Conservation (phyloP, 1,140 invertebrate genomes). For the Eriocheir sinensis region DNA sequence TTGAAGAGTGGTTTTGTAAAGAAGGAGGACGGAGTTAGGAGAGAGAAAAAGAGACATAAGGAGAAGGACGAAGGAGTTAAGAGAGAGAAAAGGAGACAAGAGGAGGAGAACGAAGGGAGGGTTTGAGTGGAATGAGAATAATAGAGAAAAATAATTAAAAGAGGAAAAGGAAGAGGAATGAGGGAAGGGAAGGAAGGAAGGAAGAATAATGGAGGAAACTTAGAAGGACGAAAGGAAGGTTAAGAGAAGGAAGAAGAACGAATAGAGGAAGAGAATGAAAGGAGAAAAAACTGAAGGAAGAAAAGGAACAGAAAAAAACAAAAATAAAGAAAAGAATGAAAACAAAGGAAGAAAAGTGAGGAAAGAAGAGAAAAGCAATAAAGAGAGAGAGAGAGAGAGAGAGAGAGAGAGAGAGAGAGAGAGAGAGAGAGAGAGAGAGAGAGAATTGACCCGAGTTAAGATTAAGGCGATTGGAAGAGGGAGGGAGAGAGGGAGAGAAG, state of each 20-base stretch:
- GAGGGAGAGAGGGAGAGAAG: not conserved
- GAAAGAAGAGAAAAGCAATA: not conserved
- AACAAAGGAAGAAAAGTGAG: not conserved
- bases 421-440: not conserved
- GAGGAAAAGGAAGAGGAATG: constrained; percentile 24
- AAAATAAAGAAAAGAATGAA: not conserved
- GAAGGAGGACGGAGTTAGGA: constrained; percentile 5
- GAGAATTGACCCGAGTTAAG: not conserved
- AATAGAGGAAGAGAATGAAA: constrained; percentile 34
- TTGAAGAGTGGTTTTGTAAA: not conserved
- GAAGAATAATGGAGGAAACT: not conserved
- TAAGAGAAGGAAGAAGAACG: constrained; percentile 25
- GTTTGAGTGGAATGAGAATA: constrained; percentile 27
- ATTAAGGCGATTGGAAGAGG: not conserved
- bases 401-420: not conserved
- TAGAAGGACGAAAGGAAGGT: constrained; percentile 38
- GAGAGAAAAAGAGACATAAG: not conserved
- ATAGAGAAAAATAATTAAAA: constrained; percentile 11
- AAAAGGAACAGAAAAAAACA: not conserved
- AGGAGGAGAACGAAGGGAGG: constrained; percentile 17
- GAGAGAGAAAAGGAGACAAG: constrained; percentile 3
- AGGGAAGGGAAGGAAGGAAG: constrained; percentile 26
- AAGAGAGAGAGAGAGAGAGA: constrained; percentile 10
- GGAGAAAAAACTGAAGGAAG: constrained; percentile 31
- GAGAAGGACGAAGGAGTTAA: constrained; percentile 35